Percentiles rank a stretch among this genome's conserved stretches.
Conservation (phyloP, 2,797 vertebrate species). For the Mormyrops boulengeri region DNA sequence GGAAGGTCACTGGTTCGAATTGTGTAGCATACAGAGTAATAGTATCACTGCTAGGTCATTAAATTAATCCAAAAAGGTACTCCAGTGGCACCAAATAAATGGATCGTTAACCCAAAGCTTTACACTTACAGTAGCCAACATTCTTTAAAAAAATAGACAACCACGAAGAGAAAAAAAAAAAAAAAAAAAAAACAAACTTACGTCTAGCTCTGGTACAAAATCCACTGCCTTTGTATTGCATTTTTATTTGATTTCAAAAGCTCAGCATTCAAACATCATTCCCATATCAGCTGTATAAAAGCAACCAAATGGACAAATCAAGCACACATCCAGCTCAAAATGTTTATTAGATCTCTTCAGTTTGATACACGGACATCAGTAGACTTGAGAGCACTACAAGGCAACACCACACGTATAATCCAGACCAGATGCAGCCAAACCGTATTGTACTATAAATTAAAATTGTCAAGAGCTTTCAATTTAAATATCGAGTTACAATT, state of each 20-base stretch:
- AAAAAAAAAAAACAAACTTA: too few species aligned
- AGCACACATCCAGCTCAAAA: background rate
- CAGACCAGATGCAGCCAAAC: background rate
- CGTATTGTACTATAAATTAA: background rate
- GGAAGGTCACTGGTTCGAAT: background rate
- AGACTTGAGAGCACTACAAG: background rate
- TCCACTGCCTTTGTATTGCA: background rate
- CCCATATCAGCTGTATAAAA: background rate
- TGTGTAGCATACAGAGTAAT: background rate
- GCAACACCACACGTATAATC: background rate
- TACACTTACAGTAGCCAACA: background rate
- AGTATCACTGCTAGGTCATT: background rate
- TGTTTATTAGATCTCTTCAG: background rate
- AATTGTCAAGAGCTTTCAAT: background rate
- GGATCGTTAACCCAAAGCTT: background rate
- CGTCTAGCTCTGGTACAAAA: background rate
- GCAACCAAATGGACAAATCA: background rate
- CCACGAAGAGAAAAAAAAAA: too few species aligned
- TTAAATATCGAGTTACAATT: background rate
- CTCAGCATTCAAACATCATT: background rate
- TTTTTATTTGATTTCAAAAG: background rate
- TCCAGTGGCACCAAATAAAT: background rate
- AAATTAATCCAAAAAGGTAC: background rate
- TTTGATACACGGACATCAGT: background rate
- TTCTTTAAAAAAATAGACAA: background rate